Evolutionary conservation across 1,140 invertebrate species (phyloP).

Genomic region (Papilio glaucus): DNA sequence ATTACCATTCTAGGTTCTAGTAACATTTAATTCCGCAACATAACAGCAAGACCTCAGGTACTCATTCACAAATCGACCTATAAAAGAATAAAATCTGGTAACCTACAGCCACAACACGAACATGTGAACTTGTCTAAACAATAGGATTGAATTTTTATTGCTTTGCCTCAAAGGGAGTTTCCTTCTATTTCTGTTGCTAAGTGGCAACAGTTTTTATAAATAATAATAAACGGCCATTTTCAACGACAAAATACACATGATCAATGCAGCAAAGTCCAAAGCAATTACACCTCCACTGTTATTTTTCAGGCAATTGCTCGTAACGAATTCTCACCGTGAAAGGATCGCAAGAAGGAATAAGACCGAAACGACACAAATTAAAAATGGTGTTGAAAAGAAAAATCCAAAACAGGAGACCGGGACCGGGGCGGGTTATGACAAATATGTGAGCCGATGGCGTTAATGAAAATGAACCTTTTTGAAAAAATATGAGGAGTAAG

Average conservation of each 20-base stretch:
- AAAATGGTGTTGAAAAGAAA: slow-evolving; percentile 76
- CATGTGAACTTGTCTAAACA: too few relatives aligned
- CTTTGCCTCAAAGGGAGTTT: too few relatives aligned
- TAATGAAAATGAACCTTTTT: slow-evolving; percentile 80
- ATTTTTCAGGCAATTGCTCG: slow-evolving; percentile 46
- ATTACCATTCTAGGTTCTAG: too few relatives aligned
- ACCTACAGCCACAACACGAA: too few relatives aligned
- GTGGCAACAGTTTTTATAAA: too few relatives aligned
- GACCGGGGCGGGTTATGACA: slow-evolving; percentile 74
- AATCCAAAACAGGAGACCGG: slow-evolving; percentile 47
- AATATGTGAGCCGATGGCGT: slow-evolving; percentile 80
- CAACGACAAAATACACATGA: slow-evolving; percentile 16
- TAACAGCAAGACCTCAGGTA: too few relatives aligned
- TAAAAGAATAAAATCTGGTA: too few relatives aligned
- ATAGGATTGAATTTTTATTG: too few relatives aligned
- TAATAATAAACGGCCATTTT: neutral
- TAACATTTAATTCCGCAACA: too few relatives aligned
- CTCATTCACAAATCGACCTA: too few relatives aligned
- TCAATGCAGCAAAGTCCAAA: slow-evolving; percentile 1
- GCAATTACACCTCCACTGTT: slow-evolving; percentile 27
- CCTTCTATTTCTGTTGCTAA: too few relatives aligned
- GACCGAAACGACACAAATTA: slow-evolving; percentile 75
- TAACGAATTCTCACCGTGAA: slow-evolving; percentile 53
- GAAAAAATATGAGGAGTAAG: slow-evolving; percentile 58
- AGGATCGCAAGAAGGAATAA: slow-evolving; percentile 67